Conservation (phyloP, 2,888 invertebrate species). For the Cordilura impudica region DNA sequence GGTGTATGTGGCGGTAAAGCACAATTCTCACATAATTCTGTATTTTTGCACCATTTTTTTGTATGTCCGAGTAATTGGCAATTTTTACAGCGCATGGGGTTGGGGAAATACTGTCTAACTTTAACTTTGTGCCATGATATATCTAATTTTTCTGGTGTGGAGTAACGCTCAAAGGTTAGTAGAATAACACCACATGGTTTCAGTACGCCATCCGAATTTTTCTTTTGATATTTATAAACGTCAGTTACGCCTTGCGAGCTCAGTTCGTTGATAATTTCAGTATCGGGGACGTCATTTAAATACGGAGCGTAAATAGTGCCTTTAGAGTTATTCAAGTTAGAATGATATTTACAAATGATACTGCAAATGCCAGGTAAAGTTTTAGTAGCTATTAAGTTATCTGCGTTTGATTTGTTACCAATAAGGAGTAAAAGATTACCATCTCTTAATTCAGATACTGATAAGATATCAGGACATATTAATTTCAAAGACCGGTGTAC, state of each 20-base stretch:
- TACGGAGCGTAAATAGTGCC: conserved; percentile 5
- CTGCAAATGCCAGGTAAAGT: neutral
- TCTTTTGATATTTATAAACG: no score
- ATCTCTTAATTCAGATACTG: no score
- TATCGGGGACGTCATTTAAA: neutral
- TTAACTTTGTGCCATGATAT: conserved; percentile 17
- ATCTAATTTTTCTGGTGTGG: conserved; percentile 3
- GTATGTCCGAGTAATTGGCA: conserved; percentile 44
- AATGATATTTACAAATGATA: neutral
- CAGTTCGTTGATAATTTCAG: conserved; percentile 10
- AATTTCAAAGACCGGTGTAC: neutral
- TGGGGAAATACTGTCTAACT: conserved; percentile 23
- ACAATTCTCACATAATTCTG: no score
- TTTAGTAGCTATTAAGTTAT: neutral
- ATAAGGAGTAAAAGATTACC: no score
- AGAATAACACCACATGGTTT: no score
- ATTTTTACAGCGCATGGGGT: conserved; percentile 38
- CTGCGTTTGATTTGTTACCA: no score
- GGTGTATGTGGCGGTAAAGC: no score
- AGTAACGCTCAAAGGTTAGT: no score
- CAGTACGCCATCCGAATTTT: no score
- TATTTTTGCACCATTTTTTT: conserved; percentile 32
- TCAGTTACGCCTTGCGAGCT: neutral
- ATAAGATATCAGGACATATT: no score
- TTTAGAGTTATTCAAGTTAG: neutral